Evolutionary conservation across 2,888 invertebrate species (phyloP).

Genomic region (Meiosimyza platycephala): DNA sequence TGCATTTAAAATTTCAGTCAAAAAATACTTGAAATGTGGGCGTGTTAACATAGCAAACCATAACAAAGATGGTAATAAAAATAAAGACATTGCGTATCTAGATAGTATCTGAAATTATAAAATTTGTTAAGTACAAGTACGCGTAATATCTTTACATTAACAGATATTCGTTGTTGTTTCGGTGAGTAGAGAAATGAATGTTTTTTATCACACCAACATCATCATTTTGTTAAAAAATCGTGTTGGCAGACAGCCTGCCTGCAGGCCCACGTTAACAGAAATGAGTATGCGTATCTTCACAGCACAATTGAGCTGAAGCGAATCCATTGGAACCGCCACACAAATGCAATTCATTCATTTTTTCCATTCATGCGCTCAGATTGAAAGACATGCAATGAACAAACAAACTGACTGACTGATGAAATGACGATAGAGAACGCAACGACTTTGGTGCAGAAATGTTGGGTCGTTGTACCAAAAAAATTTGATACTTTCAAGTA

Average conservation of each 20-base stretch:
- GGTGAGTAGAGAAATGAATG: background rate
- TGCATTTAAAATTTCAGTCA: too few species aligned
- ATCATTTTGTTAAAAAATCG: background rate
- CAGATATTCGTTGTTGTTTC: background rate
- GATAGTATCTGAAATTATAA: too few species aligned
- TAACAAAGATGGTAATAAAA: too few species aligned
- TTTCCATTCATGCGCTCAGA: conserved; percentile 31
- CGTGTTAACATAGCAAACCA: too few species aligned
- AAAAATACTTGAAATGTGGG: too few species aligned
- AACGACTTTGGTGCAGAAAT: too few species aligned
- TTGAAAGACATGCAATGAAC: conserved; percentile 1
- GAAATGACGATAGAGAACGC: background rate
- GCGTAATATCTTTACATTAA: background rate
- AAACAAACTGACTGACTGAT: background rate
- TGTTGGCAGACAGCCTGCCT: conserved; percentile 35
- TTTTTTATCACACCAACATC: too few species aligned
- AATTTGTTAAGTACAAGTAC: too few species aligned
- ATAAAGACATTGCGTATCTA: too few species aligned
- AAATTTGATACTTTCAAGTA: too few species aligned
- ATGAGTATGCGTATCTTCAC: background rate
- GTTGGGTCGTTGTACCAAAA: too few species aligned
- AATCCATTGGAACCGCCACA: conserved; percentile 26
- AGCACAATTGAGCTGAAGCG: background rate
- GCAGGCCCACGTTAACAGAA: conserved; percentile 17
- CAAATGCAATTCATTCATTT: conserved; percentile 34